These are phyloP conservation scores for Tricholaema leucomelas DNA, from an alignment of 2,113 vertebrate genomes.

Conservation along the genomic window DNA sequence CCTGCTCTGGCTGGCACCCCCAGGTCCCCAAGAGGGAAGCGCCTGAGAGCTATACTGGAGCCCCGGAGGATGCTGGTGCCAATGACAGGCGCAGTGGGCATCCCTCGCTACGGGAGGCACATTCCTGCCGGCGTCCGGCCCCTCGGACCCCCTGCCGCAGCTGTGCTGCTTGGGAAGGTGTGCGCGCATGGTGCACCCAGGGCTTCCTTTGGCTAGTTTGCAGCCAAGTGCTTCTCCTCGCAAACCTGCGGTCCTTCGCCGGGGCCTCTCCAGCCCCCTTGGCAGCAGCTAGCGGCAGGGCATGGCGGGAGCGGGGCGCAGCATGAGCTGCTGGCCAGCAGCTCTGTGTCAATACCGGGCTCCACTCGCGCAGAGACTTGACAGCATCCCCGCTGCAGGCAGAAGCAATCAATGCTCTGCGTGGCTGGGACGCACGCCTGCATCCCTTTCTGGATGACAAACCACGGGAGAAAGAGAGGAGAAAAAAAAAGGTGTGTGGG, in stretches of 20 bases:
- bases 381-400: slow-evolving; percentile 87
- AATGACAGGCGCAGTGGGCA: slow-evolving; percentile 75
- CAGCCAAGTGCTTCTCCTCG: slow-evolving; percentile 38
- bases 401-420: slow-evolving; percentile 86
- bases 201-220: slow-evolving; percentile 38
- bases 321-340: slow-evolving; percentile 76
- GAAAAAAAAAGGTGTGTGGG: too few relatives aligned
- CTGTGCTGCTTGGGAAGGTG: slow-evolving; percentile 82
- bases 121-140: slow-evolving; percentile 41
- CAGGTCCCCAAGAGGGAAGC: slow-evolving; percentile 52
- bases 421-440: slow-evolving; percentile 79
- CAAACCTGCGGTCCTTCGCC: slow-evolving; percentile 21
- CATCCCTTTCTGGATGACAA: slow-evolving; percentile 50
- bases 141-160: slow-evolving; percentile 75
- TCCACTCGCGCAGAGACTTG: slow-evolving; percentile 84
- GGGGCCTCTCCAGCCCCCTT: slow-evolving; percentile 59
- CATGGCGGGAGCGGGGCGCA: slow-evolving; percentile 66
- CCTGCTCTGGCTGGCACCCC: slow-evolving; percentile 62
- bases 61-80: slow-evolving; percentile 73
- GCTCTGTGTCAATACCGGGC: slow-evolving; percentile 86
- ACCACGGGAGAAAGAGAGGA: background rate
- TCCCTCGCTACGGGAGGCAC: slow-evolving; percentile 65
- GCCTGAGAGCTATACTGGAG: slow-evolving; percentile 42
- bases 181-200: slow-evolving; percentile 75
- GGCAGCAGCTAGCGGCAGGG: slow-evolving; percentile 71